These are phyloP conservation scores for Apamea sordens DNA, from an alignment of 2,888 invertebrate genomes.

Conservation along the genomic window DNA sequence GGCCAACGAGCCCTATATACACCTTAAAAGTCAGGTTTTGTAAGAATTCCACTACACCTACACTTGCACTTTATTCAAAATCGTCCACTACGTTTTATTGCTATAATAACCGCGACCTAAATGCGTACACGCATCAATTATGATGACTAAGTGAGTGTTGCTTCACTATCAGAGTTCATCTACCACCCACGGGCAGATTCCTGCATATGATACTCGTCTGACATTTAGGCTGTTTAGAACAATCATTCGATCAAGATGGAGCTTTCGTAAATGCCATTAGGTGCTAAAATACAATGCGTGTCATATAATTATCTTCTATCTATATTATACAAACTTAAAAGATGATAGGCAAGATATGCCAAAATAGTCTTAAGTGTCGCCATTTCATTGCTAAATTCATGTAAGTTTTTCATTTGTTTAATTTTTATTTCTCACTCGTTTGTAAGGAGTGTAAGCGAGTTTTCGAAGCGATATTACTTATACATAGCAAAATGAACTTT, in stretches of 20 bases:
- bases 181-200: constrained; percentile 59
- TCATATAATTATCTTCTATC: not conserved
- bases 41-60: constrained; percentile 23
- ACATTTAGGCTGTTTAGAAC: constrained; percentile 36
- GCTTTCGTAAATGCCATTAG: constrained; percentile 13
- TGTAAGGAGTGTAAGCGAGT: too few species aligned
- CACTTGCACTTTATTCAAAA: constrained; percentile 21
- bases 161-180: constrained; percentile 36
- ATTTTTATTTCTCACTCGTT: too few species aligned
- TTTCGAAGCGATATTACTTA: too few species aligned
- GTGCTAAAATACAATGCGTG: constrained; percentile 2
- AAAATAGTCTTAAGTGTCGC: too few species aligned
- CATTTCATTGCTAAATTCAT: too few species aligned
- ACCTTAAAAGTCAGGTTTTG: not conserved
- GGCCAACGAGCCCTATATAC: too few species aligned
- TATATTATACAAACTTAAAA: not conserved
- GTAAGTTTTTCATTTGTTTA: too few species aligned
- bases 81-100: constrained; percentile 7
- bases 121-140: constrained; percentile 37
- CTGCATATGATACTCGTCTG: constrained; percentile 33
- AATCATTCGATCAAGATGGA: constrained; percentile 31
- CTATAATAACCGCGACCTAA: constrained; percentile 37
- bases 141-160: constrained; percentile 54
- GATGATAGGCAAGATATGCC: not conserved
- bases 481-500: too few species aligned